Percentiles rank a stretch among this genome's conserved stretches.
Conservation (phyloP, 2,888 invertebrate species). For the Meiosimyza decipiens region DNA sequence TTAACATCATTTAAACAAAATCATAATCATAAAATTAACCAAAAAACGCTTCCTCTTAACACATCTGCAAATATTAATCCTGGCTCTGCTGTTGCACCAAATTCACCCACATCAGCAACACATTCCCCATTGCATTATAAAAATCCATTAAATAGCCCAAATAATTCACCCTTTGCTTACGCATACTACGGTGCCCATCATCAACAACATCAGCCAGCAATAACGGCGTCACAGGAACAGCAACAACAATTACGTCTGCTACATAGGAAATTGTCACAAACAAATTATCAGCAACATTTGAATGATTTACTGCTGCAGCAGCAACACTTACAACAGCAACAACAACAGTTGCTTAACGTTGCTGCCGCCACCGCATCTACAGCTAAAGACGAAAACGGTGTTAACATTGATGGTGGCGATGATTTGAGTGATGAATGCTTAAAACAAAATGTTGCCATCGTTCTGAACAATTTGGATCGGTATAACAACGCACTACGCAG, state of each 20-base stretch:
- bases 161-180: conserved; percentile 57
- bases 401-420: conserved; percentile 47
- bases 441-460: conserved; percentile 67
- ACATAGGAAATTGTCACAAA: conserved; percentile 49
- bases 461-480: conserved; percentile 66
- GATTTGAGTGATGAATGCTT: conserved; percentile 67
- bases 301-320: conserved; percentile 61
- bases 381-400: conserved; percentile 24
- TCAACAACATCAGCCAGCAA: conserved; percentile 36
- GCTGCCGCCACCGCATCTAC: conserved; percentile 36
- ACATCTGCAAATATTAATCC: conserved; percentile 47
- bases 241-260: conserved; percentile 51
- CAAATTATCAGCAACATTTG: conserved; percentile 60
- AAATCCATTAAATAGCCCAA: conserved; percentile 65
- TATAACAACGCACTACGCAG: conserved; percentile 66
- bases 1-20: conserved; percentile 51
- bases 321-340: conserved; percentile 57
- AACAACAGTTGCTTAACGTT: conserved; percentile 52
- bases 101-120: conserved; percentile 51
- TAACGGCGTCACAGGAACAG: conserved; percentile 44
- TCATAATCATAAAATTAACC: conserved; percentile 52
- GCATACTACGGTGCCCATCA: conserved; percentile 47
- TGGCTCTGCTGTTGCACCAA: conserved; percentile 47
- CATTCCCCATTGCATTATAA: conserved; percentile 61
- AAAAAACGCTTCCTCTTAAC: conserved; percentile 50